phyloP scores from a whole-genome alignment of 2,797 vertebrate species.

The Kryptolebias ocellatus region DNA sequence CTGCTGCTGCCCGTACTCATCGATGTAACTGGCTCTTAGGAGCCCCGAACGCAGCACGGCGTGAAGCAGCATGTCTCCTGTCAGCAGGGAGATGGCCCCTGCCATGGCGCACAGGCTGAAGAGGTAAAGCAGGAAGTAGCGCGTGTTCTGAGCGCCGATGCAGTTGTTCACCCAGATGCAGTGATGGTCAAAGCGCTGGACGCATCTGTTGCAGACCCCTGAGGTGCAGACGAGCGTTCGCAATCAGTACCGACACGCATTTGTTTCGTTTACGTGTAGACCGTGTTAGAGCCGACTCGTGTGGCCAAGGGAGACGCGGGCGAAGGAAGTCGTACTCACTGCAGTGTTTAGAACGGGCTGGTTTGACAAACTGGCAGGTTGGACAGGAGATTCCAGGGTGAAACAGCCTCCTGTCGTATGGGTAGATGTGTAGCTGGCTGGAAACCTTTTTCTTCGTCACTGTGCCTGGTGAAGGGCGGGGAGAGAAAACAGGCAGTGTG shows the following conservation, averaged over 20 bases:
- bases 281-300: background rate
- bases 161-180: conserved; percentile 99
- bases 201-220: conserved; percentile 90
- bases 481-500: background rate
- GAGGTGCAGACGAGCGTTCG: conserved; percentile 19
- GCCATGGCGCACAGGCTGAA: conserved; percentile 83
- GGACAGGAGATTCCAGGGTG: conserved; percentile 81
- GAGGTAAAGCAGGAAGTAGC: conserved; percentile 91
- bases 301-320: too few relatives aligned
- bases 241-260: background rate
- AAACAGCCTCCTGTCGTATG: conserved; percentile 88
- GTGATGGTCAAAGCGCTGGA: conserved; percentile 97
- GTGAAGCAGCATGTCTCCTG: conserved; percentile 80
- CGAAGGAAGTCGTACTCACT: conserved; percentile 78
- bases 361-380: conserved; percentile 87
- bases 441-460: conserved; percentile 85
- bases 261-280: background rate
- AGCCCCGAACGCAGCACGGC: conserved; percentile 81
- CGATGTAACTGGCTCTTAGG: conserved; percentile 82
- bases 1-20: conserved; percentile 82
- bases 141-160: conserved; percentile 87
- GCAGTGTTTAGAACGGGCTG: conserved; percentile 96
- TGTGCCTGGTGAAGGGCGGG: conserved; percentile 75
- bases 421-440: conserved; percentile 80
- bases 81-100: conserved; percentile 74